Percentiles rank a stretch among this genome's conserved stretches.
Conservation (phyloP, 2,888 invertebrate genomes). For the Syrphus vitripennis region DNA sequence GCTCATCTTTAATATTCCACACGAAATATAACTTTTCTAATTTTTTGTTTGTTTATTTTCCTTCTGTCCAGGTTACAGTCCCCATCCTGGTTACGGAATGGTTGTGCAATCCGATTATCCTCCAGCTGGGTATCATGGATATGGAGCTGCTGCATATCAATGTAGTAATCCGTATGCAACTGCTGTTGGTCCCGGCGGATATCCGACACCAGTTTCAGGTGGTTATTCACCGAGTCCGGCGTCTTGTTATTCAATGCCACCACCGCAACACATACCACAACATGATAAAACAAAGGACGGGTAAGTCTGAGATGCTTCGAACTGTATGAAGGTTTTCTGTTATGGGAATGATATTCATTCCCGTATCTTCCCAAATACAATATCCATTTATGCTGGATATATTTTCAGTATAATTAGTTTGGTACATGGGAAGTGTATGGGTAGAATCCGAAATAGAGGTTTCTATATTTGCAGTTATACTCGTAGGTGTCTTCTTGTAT, state of each 20-base stretch:
- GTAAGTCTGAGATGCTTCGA: slow-evolving; percentile 77
- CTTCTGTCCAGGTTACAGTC: slow-evolving; percentile 94
- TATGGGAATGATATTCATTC: slow-evolving; percentile 26
- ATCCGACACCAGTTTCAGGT: slow-evolving; percentile 87
- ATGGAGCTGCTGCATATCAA: slow-evolving; percentile 85
- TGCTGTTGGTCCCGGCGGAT: slow-evolving; percentile 82
- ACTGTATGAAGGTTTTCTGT: slow-evolving; percentile 2
- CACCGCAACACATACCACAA: slow-evolving; percentile 88
- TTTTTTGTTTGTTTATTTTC: slow-evolving; percentile 40
- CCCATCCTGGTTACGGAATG: slow-evolving; percentile 92
- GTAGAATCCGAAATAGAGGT: background rate
- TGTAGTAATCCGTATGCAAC: slow-evolving; percentile 82
- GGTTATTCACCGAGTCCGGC: slow-evolving; percentile 86
- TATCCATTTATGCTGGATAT: background rate
- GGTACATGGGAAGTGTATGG: slow-evolving; percentile 8
- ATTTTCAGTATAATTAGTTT: slow-evolving; percentile 43
- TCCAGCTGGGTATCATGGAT: slow-evolving; percentile 87
- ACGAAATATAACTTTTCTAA: background rate
- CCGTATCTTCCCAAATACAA: background rate
- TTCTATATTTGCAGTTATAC: background rate
- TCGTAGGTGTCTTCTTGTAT: background rate
- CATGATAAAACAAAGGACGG: slow-evolving; percentile 87
- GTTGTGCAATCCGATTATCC: slow-evolving; percentile 91
- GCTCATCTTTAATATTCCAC: background rate
- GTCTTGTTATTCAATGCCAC: slow-evolving; percentile 94